Base-by-base conservation (phyloP, 2,797 vertebrate genomes). In the Hyperoplus lanceolatus region DNA sequence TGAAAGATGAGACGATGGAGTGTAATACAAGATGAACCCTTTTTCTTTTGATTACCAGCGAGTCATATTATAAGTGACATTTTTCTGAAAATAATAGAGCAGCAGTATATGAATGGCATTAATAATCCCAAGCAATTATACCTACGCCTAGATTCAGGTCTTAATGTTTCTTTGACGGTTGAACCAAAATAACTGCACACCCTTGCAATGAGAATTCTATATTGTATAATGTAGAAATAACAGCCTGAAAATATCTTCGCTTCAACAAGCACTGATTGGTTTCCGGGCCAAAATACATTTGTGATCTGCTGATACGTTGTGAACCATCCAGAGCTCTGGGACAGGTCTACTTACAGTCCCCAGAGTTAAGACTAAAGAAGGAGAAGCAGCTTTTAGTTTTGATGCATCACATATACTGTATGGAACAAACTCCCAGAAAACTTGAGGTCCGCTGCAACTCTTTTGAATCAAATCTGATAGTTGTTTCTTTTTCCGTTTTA, bases 171-270 rank as follows among this genome's bases (percentile, higher is more conserved):
- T 73, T 29, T 64, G 29, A 29, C 29, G 29, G 29, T 45, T 70
- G 45, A 9, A n/a, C 41, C 53, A 57, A 38, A 62, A 10, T 59
- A 29, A 53, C 41, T 36, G 29, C 16, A 63, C 8, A 0, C 46
- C 53, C 73, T 48, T 73, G 12, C 45, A 46, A n/a, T 3, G 3
- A 75, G 61, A 29, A 29, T 43, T 39, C 50, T 36, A 21, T 4
- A 29, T 49, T 70, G 36, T 76, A 29, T 29, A 29, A 29, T 29
- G 51, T 75, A 54, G 49, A 62, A 75, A 84, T 68, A 77, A 82
- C 38, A 76, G 64, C 65, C 70, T 67, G 64, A 65, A 79, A 85
- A 81, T 55, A 73, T 50, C 9, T 68, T 45, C 1, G 38, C 74
- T 76, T 81, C 42, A 10, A 70, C 29, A 29, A 29, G 29, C 29